These are phyloP conservation scores for Paedocypris sp. DNA, from an alignment of 2,113 vertebrate species.

Conservation along the genomic window DNA sequence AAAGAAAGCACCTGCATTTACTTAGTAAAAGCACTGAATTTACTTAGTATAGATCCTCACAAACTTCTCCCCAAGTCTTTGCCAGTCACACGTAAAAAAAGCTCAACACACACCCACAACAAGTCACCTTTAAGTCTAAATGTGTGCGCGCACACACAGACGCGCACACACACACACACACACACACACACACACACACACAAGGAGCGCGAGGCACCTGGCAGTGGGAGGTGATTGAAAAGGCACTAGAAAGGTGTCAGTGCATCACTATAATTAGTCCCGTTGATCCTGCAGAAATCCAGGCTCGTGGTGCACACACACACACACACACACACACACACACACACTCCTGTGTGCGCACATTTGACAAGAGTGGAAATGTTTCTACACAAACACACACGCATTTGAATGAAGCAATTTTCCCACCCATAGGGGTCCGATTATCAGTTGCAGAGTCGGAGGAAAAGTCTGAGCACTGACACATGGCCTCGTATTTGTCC, in stretches of 20 bases:
- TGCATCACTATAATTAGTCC: slow-evolving; percentile 43
- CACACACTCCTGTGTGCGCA: slow-evolving; percentile 5
- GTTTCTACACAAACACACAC: slow-evolving; percentile 23
- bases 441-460: slow-evolving; percentile 28
- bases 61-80: slow-evolving; percentile 27
- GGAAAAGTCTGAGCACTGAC: slow-evolving; percentile 9
- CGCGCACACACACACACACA: slow-evolving; percentile 27
- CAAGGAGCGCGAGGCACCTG: slow-evolving; percentile 32
- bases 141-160: slow-evolving; percentile 19
- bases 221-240: slow-evolving; percentile 42
- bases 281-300: slow-evolving; percentile 38
- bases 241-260: slow-evolving; percentile 42
- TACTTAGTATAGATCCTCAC: slow-evolving; percentile 21
- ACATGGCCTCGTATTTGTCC: slow-evolving; percentile 16
- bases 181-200: slow-evolving; percentile 18
- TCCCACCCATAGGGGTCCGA: slow-evolving; percentile 23
- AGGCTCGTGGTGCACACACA: slow-evolving; percentile 28
- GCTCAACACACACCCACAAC: background rate
- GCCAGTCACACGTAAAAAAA: slow-evolving; percentile 23
- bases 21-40: slow-evolving; percentile 8
- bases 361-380: slow-evolving; percentile 33
- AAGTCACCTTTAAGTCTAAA: slow-evolving; percentile 16
- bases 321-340: slow-evolving; percentile 11
- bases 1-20: too few species aligned
- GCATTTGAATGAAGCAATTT: slow-evolving; percentile 21